A percentile compares a stretch with the other conserved stretches of the same genome.
Conservation (phyloP, 1,140 invertebrate genomes). For the Neodiprion lecontei region DNA sequence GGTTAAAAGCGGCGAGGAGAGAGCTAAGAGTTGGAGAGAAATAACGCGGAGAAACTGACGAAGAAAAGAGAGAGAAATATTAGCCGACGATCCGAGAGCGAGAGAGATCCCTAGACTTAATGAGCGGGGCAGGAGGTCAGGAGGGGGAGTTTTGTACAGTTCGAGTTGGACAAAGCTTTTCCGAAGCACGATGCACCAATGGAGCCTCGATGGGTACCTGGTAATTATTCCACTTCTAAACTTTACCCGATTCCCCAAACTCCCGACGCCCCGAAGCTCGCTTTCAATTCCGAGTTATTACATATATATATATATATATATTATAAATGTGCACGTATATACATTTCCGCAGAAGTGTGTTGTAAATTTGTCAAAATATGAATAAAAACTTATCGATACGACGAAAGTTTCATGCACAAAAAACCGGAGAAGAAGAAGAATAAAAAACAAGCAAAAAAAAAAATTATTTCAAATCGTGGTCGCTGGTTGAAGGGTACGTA, state of each 20-base stretch:
- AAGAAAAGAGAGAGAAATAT: slow-evolving; percentile 6
- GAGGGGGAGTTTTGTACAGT: background rate
- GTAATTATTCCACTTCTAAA: slow-evolving; percentile 7
- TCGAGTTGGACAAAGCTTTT: background rate
- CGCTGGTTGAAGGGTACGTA: no score
- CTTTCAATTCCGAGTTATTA: no score
- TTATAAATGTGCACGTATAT: no score
- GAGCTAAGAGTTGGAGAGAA: background rate
- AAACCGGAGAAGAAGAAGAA: no score
- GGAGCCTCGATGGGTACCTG: background rate
- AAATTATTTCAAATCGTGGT: no score
- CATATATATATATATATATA: no score
- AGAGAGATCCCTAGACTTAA: background rate
- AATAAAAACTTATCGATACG: no score
- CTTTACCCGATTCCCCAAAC: slow-evolving; percentile 23
- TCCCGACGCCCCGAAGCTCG: background rate
- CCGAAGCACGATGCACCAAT: slow-evolving; percentile 4
- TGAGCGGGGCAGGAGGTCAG: background rate
- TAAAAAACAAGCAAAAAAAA: no score
- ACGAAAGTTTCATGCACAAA: no score
- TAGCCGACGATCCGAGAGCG: background rate
- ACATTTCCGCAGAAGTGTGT: no score
- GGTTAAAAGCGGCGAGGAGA: background rate
- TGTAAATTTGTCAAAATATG: no score
- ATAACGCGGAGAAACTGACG: background rate